Evolutionary conservation across 2,797 vertebrate genomes (phyloP), one percentile per base, ranked within the genome.

Genomic region (Mormyrus proboscirostris): DNA sequence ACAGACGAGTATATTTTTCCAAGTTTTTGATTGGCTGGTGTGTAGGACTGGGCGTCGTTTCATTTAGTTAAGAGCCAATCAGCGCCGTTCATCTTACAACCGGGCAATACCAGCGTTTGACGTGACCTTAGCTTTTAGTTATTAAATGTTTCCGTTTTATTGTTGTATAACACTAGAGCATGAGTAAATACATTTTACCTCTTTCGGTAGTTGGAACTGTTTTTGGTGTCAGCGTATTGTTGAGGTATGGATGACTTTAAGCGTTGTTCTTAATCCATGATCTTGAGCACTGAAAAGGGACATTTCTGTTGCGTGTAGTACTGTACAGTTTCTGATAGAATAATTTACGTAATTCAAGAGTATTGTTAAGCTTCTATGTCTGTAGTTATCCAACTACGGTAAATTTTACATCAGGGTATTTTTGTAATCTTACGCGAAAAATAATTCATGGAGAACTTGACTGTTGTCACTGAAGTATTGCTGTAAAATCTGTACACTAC

Each of bases 161-260:
- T 41, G 8, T n/a, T 57, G 14, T 10, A 87, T 33, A 3, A 38
- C 69, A 38, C 4, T 73, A 0, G 9, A 91, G 1, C 8, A 96
- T 96, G 96, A 96, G 90, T 79, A 95, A 88, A 92, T 96, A 94
- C 62, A 92, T 96, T 90, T 83, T 96, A 7, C 95, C 96, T 0
- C 90, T 94, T 5, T 96, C 96, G 76, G 88, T 94, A 2, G 93
- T 95, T 73, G 96, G 96, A 8, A 94, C 95, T 3, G 93, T 93
- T 86, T 79, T 94, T 86, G 96, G 96, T 83, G 82, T 90, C 65
- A 95, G 94, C 25, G 95, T 95, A 89, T 91, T 96, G 90, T 65
- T 96, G 14, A 96, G 95, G 95, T 96, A 91, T 62, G 65, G 55
- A n/a, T 88, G 33, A 16, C 25, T 49, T n/a, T 19, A 51, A 82